These are phyloP conservation scores for Calameuta pallipes DNA, from an alignment of 2,888 invertebrate genomes.

Conservation along the genomic window DNA sequence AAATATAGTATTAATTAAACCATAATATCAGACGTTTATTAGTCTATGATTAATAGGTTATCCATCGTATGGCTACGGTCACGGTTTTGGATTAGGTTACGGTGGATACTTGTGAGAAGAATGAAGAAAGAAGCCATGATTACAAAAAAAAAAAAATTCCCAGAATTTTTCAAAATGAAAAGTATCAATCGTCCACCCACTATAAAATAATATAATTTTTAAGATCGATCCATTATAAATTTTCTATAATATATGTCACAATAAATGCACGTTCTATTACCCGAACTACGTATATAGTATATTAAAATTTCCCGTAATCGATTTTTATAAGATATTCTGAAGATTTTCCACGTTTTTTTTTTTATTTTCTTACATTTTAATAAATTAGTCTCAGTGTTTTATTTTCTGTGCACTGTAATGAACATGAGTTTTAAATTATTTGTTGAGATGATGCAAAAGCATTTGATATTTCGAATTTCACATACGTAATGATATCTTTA, in stretches of 20 bases:
- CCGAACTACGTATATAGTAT: background rate
- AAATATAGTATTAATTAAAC: background rate
- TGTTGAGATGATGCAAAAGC: too few species aligned
- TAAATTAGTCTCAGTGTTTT: background rate
- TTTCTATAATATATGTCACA: background rate
- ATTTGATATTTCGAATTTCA: too few species aligned
- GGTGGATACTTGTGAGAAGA: background rate
- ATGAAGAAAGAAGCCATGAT: background rate
- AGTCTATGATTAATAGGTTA: background rate
- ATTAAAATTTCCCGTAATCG: background rate
- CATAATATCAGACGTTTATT: background rate
- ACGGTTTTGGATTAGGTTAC: conserved; percentile 42
- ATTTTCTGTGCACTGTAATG: background rate
- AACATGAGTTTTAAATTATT: too few species aligned
- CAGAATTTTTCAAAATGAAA: background rate
- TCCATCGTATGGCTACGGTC: conserved; percentile 41
- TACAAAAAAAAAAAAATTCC: background rate
- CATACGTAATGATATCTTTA: too few species aligned
- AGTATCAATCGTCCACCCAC: background rate
- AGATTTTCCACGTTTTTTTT: too few species aligned
- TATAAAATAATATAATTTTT: background rate
- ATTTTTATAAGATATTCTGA: background rate
- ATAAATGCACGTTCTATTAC: background rate
- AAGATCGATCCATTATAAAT: background rate
- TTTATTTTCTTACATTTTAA: background rate